Evolutionary conservation across 2,797 vertebrate species (phyloP).

Genomic region (Rhincodon typus): DNA sequence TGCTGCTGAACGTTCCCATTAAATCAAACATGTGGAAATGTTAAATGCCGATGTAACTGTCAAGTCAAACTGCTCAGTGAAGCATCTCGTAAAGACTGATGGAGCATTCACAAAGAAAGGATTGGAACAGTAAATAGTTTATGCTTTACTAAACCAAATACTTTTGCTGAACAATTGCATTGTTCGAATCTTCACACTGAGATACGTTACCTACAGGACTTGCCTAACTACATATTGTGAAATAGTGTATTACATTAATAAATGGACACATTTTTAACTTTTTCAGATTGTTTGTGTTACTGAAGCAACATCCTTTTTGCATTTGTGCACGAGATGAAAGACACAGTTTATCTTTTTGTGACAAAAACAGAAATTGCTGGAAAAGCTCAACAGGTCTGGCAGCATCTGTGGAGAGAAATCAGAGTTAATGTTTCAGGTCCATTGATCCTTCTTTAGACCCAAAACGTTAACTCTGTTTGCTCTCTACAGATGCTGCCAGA

Average conservation of each 20-base stretch:
- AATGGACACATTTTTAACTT: neutral
- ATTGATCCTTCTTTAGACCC: too few species aligned
- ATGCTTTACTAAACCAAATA: slow-evolving; percentile 9
- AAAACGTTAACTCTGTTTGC: too few species aligned
- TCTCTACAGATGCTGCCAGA: too few species aligned
- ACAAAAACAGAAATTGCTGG: too few species aligned
- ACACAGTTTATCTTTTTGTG: neutral
- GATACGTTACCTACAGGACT: neutral
- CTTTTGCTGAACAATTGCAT: neutral
- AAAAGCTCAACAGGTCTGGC: too few species aligned
- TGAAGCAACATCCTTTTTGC: neutral
- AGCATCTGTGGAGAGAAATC: too few species aligned
- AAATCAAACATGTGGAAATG: neutral
- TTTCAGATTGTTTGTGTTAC: neutral
- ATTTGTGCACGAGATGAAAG: neutral
- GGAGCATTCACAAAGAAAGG: neutral
- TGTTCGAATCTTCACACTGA: neutral
- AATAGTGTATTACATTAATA: neutral
- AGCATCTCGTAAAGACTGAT: neutral
- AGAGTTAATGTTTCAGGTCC: too few species aligned
- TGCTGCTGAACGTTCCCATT: neutral
- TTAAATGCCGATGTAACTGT: neutral
- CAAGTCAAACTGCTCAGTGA: slow-evolving; percentile 2
- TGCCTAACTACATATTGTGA: neutral
- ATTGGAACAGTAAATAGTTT: neutral